Conservation (phyloP, 2,888 invertebrate species). For the Corbicula japonica region DNA sequence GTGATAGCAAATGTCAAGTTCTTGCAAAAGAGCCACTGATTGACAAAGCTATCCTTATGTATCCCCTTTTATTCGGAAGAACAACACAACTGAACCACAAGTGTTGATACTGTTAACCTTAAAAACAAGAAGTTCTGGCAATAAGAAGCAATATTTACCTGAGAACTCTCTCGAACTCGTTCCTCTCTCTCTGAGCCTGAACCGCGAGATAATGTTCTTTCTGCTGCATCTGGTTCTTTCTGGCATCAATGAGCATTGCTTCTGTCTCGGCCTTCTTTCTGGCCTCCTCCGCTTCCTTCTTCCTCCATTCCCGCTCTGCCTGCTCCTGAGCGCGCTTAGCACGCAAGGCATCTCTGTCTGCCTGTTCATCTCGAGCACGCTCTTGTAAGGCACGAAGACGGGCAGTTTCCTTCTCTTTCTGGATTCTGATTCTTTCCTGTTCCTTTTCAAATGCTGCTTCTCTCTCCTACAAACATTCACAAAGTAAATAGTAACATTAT, state of each 20-base stretch:
- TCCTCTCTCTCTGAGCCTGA: constrained; percentile 86
- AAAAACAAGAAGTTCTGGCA: neutral
- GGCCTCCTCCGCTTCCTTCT: constrained; percentile 84
- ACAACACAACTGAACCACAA: neutral
- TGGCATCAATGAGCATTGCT: constrained; percentile 83
- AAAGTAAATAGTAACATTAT: too few relatives aligned
- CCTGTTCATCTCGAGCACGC: constrained; percentile 85
- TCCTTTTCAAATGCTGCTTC: constrained; percentile 85
- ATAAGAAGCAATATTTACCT: constrained; percentile 71
- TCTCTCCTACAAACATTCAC: constrained; percentile 78
- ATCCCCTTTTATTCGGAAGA: too few relatives aligned
- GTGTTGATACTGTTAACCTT: neutral
- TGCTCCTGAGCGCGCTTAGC: constrained; percentile 86
- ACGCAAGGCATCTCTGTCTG: constrained; percentile 85
- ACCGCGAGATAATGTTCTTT: constrained; percentile 86
- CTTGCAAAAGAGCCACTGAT: too few relatives aligned
- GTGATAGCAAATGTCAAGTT: too few relatives aligned
- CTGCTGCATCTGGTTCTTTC: constrained; percentile 85
- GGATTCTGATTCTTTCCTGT: constrained; percentile 85
- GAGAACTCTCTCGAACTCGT: constrained; percentile 86
- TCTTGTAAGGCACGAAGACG: constrained; percentile 85
- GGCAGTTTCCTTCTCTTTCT: constrained; percentile 86
- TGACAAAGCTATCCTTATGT: neutral
- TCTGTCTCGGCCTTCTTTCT: constrained; percentile 85
- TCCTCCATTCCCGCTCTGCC: constrained; percentile 86